Evolutionary conservation across 2,888 invertebrate genomes (phyloP), one percentile per base, ranked within the genome.

Genomic region (Anoncus sp.): DNA sequence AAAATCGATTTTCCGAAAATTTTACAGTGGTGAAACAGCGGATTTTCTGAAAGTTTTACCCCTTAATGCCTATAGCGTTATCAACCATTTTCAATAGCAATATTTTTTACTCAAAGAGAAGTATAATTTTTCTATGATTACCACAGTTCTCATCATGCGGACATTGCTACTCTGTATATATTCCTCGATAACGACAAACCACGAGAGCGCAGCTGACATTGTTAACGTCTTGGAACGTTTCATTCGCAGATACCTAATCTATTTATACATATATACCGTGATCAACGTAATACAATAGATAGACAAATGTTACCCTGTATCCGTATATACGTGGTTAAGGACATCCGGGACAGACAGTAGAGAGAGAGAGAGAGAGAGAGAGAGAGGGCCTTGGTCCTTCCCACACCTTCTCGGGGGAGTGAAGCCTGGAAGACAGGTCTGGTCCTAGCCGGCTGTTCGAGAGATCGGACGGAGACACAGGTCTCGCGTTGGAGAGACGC

Each of bases 271-370:
- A 49, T 31, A n/a, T 60, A 49, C 38, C 38, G 35, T 38, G 20
- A 24, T 38, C 16, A 31, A 57, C 24, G 12, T n/a, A n/a, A n/a
- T 49, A 66, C 66, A 60, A 51, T 55, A 27, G 38, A 60, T 12
- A 60, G 70, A 51, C 38, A 51, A 60, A 70, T 27, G 62, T 7
- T 51, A 31, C 71, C 18, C 14, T 67, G 20, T 71, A 47, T 62
- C 47, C n/a, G n/a, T n/a, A 67, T 62, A 53, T 67, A 40, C 16
- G 66, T 62, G 55, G 53, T 67, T 63, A 49, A 57, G 63, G 67
- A 77, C 73, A 73, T 62, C 47, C 55, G 62, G 57, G 49, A 35
- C 57, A 69, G 77, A 73, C 45, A 49, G 73, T n/a, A n/a, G n/a
- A n/a, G n/a, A n/a, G n/a, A n/a, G n/a, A n/a, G n/a, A n/a, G n/a